Base-by-base conservation (phyloP, 2,113 vertebrate genomes). In the Zeus faber region DNA sequence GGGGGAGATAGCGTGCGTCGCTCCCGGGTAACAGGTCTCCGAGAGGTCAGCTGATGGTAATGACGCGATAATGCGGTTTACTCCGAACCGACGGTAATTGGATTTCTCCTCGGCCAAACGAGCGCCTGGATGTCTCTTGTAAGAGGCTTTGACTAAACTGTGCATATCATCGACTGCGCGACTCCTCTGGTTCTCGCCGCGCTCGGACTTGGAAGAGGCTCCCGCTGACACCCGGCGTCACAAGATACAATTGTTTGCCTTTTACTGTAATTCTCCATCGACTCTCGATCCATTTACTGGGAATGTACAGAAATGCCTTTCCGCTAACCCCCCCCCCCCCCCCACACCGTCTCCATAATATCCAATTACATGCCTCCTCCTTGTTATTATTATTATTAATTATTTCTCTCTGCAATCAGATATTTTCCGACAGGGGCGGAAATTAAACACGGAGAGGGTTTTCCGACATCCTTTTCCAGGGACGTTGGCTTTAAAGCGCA, bases 41-140 rank as follows among this genome's bases (percentile, higher is more conserved):
- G 35, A 81, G 84, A 89, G 85, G 88, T 88, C 85, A 88, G 85
- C 88, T 85, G 87, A 79, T 74, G 3, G 71, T 87, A 89, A 89
- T 83, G 85, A 89, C 51, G 69, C 74, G 77, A 81, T 89, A 89
- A 90, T 88, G 82, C 53, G 51, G 63, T 90, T 88, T 84, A 70
- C 74, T 79, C 62, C 67, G 58, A 80, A 70, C 64, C 58, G n/a
- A n/a, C n/a, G n/a, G 11, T 85, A 84, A 89, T 86, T 76, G 72
- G 76, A 82, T 91, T 87, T 72, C 18, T n/a, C 56, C 69, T 68
- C 70, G 76, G 77, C 83, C 83, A 72, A n/a, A 69, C 79, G 67
- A 74, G 70, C 72, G 86, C 70, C 82, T 74, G 66, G 66, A 82
- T 85, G 62, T 84, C 73, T 67, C 66, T 57, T 62, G 66, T 67